Conservation (phyloP, 2,797 vertebrate species). For the Trachurus trachurus region DNA sequence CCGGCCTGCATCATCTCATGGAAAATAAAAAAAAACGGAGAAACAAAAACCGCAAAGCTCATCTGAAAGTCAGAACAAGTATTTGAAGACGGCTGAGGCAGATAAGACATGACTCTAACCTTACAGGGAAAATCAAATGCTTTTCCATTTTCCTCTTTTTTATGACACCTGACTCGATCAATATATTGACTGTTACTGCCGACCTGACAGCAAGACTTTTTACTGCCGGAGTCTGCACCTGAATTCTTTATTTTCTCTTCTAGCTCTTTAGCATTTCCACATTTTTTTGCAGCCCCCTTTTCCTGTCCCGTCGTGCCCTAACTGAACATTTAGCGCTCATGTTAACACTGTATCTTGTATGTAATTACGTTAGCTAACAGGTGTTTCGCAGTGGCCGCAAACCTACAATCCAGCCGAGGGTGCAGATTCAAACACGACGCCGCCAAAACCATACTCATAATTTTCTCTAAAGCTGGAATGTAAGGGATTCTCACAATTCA, state of each 20-base stretch:
- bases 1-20: neutral
- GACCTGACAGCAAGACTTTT: constrained; percentile 1
- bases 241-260: neutral
- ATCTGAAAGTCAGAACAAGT: neutral
- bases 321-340: constrained; percentile 45
- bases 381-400: constrained; percentile 80
- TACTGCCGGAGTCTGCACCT: neutral
- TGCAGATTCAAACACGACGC: constrained; percentile 82
- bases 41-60: neutral
- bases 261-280: constrained; percentile 33
- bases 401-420: constrained; percentile 81
- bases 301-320: constrained; percentile 59
- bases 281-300: constrained; percentile 30
- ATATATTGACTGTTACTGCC: neutral
- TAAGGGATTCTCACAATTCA: constrained; percentile 72
- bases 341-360: constrained; percentile 72
- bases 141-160: neutral
- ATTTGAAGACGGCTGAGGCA: neutral
- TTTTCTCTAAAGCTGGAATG: constrained; percentile 83
- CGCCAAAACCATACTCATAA: constrained; percentile 82
- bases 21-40: constrained; percentile 13
- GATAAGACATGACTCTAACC: neutral
- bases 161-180: neutral
- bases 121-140: neutral
- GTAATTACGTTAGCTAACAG: constrained; percentile 85